Percentiles rank a stretch among this genome's conserved stretches.
Evolutionary conservation across 2,797 vertebrate species (phyloP).

Genomic region (Sebastes kiyomatsui): DNA sequence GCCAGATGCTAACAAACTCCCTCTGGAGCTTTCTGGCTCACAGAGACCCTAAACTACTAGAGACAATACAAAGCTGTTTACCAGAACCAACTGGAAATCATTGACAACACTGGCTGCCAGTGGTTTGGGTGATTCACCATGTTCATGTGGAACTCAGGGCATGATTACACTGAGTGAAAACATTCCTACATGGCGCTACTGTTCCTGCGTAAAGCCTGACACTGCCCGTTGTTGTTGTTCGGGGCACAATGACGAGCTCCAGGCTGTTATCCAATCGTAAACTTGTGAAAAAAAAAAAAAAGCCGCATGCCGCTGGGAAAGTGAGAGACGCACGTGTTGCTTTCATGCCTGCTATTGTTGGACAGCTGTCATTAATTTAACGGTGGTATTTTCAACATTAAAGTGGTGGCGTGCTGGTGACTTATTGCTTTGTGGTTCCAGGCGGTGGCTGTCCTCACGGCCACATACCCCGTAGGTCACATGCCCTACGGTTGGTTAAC

Average conservation of each 20-base stretch:
- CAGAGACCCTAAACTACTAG: slow-evolving; percentile 56
- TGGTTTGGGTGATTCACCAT: slow-evolving; percentile 74
- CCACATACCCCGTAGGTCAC: slow-evolving; percentile 98
- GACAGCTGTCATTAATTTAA: slow-evolving; percentile 36
- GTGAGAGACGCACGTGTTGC: slow-evolving; percentile 19
- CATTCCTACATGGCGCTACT: slow-evolving; percentile 60
- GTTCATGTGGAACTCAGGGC: slow-evolving; percentile 57
- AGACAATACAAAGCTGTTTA: slow-evolving; percentile 78
- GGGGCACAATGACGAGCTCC: slow-evolving; percentile 58
- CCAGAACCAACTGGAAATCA: slow-evolving; percentile 76
- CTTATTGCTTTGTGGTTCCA: slow-evolving; percentile 71
- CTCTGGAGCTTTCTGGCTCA: slow-evolving; percentile 74
- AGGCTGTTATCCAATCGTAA: slow-evolving; percentile 38
- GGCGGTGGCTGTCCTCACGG: slow-evolving; percentile 97
- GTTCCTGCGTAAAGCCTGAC: slow-evolving; percentile 34
- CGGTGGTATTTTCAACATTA: slow-evolving; percentile 34
- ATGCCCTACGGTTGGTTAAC: slow-evolving; percentile 99
- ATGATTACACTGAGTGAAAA: slow-evolving; percentile 64
- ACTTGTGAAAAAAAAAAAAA: slow-evolving; percentile 19
- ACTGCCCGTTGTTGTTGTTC: slow-evolving; percentile 55
- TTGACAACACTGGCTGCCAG: slow-evolving; percentile 67
- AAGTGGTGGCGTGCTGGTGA: slow-evolving; percentile 11
- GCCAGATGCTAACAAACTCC: slow-evolving; percentile 56
- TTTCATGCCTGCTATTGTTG: slow-evolving; percentile 35
- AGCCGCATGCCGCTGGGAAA: slow-evolving; percentile 1